Conservation (phyloP, 2,888 invertebrate genomes). For the Dynastes maya region DNA sequence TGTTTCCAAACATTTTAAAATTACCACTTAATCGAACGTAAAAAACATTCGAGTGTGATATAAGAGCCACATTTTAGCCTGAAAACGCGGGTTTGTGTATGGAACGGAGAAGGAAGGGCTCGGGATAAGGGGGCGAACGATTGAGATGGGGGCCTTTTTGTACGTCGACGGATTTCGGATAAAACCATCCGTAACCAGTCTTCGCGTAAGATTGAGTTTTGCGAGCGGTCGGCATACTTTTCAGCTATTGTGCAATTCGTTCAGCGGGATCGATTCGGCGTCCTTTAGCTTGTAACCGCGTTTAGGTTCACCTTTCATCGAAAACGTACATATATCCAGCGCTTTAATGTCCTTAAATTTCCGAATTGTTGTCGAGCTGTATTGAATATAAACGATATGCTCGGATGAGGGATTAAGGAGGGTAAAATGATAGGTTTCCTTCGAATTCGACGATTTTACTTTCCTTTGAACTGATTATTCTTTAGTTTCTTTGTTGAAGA, state of each 20-base stretch:
- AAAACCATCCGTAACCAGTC: conserved; percentile 41
- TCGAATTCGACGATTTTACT: too few species aligned
- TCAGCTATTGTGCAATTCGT: conserved; percentile 41
- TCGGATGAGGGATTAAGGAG: not conserved
- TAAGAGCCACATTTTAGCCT: conserved; percentile 42
- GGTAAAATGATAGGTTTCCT: too few species aligned
- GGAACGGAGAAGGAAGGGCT: too few species aligned
- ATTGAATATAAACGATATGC: not conserved
- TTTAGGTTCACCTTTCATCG: conserved; percentile 29
- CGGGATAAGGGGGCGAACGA: not conserved
- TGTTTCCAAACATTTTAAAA: conserved; percentile 44
- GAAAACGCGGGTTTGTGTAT: conserved; percentile 16
- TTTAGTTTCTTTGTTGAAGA: too few species aligned
- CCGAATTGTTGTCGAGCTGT: conserved; percentile 15
- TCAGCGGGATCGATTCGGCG: conserved; percentile 35
- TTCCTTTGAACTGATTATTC: too few species aligned
- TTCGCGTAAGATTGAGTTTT: conserved; percentile 40
- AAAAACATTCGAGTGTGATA: conserved; percentile 49
- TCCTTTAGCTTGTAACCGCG: conserved; percentile 32
- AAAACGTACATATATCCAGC: conserved; percentile 14
- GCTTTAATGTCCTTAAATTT: conserved; percentile 30
- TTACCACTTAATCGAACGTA: conserved; percentile 48
- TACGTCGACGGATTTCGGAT: conserved; percentile 37
- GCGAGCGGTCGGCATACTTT: conserved; percentile 30
- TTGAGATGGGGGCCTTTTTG: conserved; percentile 22